These are phyloP conservation scores for Calycopis cecrops DNA, from an alignment of 1,140 invertebrate species.

Conservation along the genomic window DNA sequence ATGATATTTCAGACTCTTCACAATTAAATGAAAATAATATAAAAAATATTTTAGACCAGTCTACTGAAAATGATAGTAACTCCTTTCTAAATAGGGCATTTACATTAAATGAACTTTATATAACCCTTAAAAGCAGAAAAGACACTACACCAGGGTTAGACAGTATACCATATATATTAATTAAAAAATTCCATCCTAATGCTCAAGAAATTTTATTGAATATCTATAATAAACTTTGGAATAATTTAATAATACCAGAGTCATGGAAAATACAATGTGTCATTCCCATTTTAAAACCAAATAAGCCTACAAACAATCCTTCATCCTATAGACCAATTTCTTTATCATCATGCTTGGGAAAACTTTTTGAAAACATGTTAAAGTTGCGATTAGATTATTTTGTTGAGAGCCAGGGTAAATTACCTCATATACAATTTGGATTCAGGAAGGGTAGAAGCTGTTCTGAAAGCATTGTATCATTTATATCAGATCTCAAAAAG, in stretches of 20 bases:
- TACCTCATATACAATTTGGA: constrained; percentile 21
- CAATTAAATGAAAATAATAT: constrained; percentile 4
- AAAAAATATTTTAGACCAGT: background rate
- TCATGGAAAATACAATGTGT: constrained; percentile 32
- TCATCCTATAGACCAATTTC: constrained; percentile 28
- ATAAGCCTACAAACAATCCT: constrained; percentile 20
- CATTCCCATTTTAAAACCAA: constrained; percentile 29
- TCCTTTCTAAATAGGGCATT: background rate
- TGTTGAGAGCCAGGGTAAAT: constrained; percentile 20
- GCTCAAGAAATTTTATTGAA: constrained; percentile 20
- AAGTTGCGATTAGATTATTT: constrained; percentile 24
- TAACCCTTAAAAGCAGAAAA: constrained; percentile 14
- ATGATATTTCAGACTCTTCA: constrained; percentile 1
- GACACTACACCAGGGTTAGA: constrained; percentile 26
- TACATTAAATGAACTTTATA: constrained; percentile 10
- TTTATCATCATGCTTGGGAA: constrained; percentile 29
- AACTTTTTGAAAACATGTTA: constrained; percentile 29
- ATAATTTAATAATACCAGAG: constrained; percentile 20
- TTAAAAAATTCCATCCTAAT: constrained; percentile 19
- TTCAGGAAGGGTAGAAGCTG: constrained; percentile 19
- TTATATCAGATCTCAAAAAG: constrained; percentile 25
- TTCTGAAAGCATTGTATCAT: constrained; percentile 20
- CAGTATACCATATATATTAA: constrained; percentile 20
- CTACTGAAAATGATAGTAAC: background rate
- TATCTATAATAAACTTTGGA: constrained; percentile 23